Percentiles rank a stretch among this genome's conserved stretches.
phyloP scores from a whole-genome alignment of 2,113 vertebrate genomes.

The Prochilodus magdalenae region DNA sequence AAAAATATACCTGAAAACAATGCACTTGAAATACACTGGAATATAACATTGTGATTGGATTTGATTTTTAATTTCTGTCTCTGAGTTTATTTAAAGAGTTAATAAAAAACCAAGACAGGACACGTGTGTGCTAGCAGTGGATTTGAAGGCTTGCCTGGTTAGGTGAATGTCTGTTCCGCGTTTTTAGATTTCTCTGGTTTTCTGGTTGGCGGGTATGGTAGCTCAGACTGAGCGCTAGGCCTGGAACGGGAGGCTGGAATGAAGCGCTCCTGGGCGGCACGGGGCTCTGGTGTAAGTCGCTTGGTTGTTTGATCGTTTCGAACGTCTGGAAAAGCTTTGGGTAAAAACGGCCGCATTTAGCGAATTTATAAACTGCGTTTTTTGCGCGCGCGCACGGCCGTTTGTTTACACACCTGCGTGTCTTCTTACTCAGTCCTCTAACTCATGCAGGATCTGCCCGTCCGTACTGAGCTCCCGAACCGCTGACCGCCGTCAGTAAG shows the following conservation, averaged over 20 bases:
- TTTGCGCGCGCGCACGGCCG: too few relatives aligned
- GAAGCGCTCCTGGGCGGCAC: too few relatives aligned
- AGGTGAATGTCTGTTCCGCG: neutral
- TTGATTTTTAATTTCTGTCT: conserved; percentile 88
- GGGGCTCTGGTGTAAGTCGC: too few relatives aligned
- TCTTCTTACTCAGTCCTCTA: neutral
- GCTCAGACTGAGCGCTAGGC: too few relatives aligned
- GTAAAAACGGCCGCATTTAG: too few relatives aligned
- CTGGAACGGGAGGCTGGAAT: too few relatives aligned
- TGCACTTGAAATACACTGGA: conserved; percentile 99
- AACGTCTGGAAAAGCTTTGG: too few relatives aligned
- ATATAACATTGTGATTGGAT: conserved; percentile 97
- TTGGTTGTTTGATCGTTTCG: too few relatives aligned
- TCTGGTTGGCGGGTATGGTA: too few relatives aligned
- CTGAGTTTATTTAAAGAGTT: conserved; percentile 98
- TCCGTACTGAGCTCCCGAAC: neutral
- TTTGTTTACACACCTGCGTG: neutral
- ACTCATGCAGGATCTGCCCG: neutral
- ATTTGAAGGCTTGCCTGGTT: conserved; percentile 44
- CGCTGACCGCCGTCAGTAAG: neutral
- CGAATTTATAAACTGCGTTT: too few relatives aligned
- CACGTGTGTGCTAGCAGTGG: conserved; percentile 80
- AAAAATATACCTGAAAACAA: conserved; percentile 92
- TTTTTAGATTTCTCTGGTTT: neutral
- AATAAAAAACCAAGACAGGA: conserved; percentile 87